Evolutionary conservation across 1,140 invertebrate species (phyloP), one percentile per base, ranked within the genome.

Genomic region (Asbolus verrucosus): DNA sequence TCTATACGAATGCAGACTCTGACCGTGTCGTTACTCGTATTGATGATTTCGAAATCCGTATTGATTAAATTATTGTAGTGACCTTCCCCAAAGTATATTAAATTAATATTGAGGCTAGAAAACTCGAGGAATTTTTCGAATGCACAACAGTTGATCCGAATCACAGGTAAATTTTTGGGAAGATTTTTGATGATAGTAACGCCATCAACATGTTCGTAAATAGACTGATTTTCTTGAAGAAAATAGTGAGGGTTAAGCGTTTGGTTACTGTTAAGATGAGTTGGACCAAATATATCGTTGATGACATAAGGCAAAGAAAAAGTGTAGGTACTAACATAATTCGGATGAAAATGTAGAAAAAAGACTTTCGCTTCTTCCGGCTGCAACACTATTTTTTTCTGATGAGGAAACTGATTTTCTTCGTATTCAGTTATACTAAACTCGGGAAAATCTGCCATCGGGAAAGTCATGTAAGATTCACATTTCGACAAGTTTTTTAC

Each of bases 221-320:
- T 41, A 8, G 16, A 2, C 1, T 2, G 19, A 6, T 19, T 13
- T 1, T 65, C 36, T 36, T 16, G 30, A 5, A 62, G 18, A 16
- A 62, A 65, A 15, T 24, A 27, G 9, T 30, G 5, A 18, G 18
- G 5, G 8, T 11, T 54, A 8, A 15, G 11, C 6, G 30, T 14
- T 16, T 24, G 9, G 1, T 9, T 24, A 16, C 27, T 60, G 5
- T 36, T 39, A 36, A 59, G 21, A 30, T n/a, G 9, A 13, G 24
- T n/a, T 4, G 43, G 15, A 30, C 27, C 61, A 6, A 67, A n/a
- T 16, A 65, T 30, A 18, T 46, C 62, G 13, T 71, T 67, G 16
- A 71, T 36, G 14, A 70, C 63, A 6, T 69, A 68, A 0, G 75
- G 75, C 5, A 77, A 27, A 27, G 65, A 75, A 1, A 77, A 66